Evolutionary conservation across 2,888 invertebrate genomes (phyloP), one percentile per base, ranked within the genome.

Genomic region (Caenorhabditis sp.): DNA sequence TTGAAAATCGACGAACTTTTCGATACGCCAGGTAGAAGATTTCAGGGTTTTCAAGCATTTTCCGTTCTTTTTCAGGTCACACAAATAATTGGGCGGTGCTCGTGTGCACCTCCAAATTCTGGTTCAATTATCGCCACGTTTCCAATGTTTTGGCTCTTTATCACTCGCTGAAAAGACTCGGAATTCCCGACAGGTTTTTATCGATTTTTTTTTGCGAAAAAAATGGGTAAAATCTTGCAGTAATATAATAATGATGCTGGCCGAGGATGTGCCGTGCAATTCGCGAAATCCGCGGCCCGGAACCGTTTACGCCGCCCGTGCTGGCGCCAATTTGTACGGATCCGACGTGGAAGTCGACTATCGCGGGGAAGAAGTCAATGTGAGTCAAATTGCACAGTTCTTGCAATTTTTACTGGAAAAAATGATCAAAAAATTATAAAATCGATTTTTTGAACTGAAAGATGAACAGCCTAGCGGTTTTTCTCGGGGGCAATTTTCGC

Each of bases 201-300:
- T n/a, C n/a, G n/a, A 45, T 56, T 2, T 15, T 27, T 41, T 30
- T 32, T 30, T 11, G 1, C 1, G 26, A 41, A 15, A 24, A 32
- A 20, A 15, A 20, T 43, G 8, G 7, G 20, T 7, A 46, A 20
- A 41, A n/a, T 37, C 8, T 89, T 89, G 58, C 86, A 92, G 92
- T 82, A 98, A 98, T 90, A 99, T 99, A 65, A 98, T 99, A 81
- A 90, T 99, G 63, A 99, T 99, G 99, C 93, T 99, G 81, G 98
- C 99, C 1, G 99, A 99, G 90, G 98, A 99, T 89, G 98, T 99
- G 96, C 98, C 99, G 0, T 99, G 99, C 89, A 99, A 99, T 91
- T 93, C 97, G 0, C 92, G 99, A 79, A 99, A 99, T 91, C 98
- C 99, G 0, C 92, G 95, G 13, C 98, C 99, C 4, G 91, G 95